Base-by-base conservation (phyloP, 30 jellyfish, hydroid and myxozoan genomes). In the Aurelia sp. region DNA sequence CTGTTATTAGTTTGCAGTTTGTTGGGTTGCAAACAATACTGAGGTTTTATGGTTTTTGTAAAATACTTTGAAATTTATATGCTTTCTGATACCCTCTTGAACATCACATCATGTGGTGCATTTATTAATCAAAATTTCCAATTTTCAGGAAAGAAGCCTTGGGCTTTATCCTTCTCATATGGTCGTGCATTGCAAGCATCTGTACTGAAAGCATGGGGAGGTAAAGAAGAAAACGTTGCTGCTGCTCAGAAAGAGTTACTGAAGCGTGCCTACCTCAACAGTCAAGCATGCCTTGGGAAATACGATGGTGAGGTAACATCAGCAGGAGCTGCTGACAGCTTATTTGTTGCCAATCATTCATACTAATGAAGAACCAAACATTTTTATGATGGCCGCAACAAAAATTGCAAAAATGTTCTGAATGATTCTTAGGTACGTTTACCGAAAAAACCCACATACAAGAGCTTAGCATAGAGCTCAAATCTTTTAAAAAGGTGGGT, bases 111-210 rank as follows among this genome's bases (percentile, higher is more conserved):
- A 0, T 37, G 10, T 10, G 10, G 3, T 37, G 50, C 4, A 37
- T 37, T 10, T 2, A 37, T 1, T 7, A 37, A 15, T n/a, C n/a
- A 4, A 8, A 27, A 19, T 22, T 1, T 71, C 6, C 8, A 19
- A 16, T 23, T 71, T 22, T 19, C 84, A 96, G 99, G 96, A 20
- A 81, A 55, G 74, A 90, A 84, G 67, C 99, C 99, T 4, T 96
- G 99, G 99, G 96, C 99, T 3, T 91, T 96, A 35, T 73, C 99
- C 20, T 96, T 96, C 87, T 90, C 98, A 13, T 96, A 86, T 81
- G 99, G 98, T 41, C 97, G 99, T 35, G 99, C 99, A 18, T 81
- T 96, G 77, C 99, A 96, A 72, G 98, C 98, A 19, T 80, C 97
- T 20, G 98, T 89, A 13, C 63, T 96, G 83, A 83, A 78, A 35